These are phyloP conservation scores for Clostera curtula DNA, from an alignment of 2,888 invertebrate genomes.

Conservation along the genomic window DNA sequence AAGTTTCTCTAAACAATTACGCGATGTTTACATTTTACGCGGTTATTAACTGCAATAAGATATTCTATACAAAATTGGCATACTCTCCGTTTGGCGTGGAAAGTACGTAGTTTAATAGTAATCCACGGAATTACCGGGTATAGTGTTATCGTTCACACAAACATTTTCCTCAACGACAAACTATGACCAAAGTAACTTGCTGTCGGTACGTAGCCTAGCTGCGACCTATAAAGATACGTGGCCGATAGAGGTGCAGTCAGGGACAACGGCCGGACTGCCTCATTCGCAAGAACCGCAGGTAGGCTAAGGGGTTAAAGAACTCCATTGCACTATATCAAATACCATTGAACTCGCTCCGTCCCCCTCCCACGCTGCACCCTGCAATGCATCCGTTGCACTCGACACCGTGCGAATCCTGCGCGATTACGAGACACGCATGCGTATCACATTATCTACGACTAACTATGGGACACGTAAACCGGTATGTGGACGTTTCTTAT, in stretches of 20 bases:
- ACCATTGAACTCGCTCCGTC: constrained; percentile 70
- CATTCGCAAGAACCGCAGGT: constrained; percentile 73
- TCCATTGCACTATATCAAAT: constrained; percentile 73
- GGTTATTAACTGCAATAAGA: too few species aligned
- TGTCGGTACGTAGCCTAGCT: constrained; percentile 47
- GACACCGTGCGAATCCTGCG: constrained; percentile 69
- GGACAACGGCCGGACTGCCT: constrained; percentile 73
- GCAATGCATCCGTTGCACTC: constrained; percentile 52
- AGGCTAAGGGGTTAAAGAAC: constrained; percentile 76
- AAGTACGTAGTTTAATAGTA: too few species aligned
- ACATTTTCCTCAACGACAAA: neutral
- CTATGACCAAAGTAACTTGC: constrained; percentile 18
- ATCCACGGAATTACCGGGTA: too few species aligned
- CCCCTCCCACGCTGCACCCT: constrained; percentile 54
- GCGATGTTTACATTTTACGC: neutral
- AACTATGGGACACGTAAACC: constrained; percentile 44
- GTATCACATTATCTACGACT: constrained; percentile 59
- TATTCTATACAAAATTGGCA: too few species aligned
- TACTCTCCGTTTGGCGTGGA: too few species aligned
- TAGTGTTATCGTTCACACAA: neutral
- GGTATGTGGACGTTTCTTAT: constrained; percentile 35
- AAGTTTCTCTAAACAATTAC: constrained; percentile 14
- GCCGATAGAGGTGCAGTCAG: constrained; percentile 62
- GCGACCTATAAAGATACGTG: constrained; percentile 72
- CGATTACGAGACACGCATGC: constrained; percentile 68